A percentile compares a stretch with the other conserved stretches of the same genome.
These are phyloP conservation scores for Natrix natrix DNA, from an alignment of 2,797 vertebrate species.

Conservation along the genomic window DNA sequence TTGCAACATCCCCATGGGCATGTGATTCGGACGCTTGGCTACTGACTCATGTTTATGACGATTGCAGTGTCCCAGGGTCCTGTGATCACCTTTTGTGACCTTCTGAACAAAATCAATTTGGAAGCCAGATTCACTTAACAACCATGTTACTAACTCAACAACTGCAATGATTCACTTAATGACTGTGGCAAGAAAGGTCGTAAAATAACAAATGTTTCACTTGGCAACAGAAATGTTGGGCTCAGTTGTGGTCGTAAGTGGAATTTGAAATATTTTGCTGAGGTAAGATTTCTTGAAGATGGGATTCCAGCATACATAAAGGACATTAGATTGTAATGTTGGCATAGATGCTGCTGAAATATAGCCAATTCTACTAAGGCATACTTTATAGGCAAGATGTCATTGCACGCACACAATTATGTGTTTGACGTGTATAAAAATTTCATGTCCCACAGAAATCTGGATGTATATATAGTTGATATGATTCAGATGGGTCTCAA, in stretches of 20 bases:
- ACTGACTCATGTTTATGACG: not conserved
- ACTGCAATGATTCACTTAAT: not conserved
- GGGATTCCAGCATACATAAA: not conserved
- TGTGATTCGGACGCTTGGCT: not conserved
- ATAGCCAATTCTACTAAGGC: not conserved
- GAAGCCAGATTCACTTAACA: not conserved
- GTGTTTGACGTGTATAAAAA: not conserved
- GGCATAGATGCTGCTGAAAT: not conserved
- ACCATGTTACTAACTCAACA: not conserved
- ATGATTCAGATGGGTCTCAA: slow-evolving; percentile 12
- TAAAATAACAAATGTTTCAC: not conserved
- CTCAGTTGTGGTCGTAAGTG: not conserved
- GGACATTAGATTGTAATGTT: not conserved
- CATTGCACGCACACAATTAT: not conserved
- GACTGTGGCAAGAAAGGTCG: not conserved
- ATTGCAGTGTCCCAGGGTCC: not conserved
- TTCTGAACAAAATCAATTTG: too few species aligned
- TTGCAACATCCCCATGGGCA: not conserved
- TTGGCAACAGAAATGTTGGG: not conserved
- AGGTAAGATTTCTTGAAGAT: not conserved
- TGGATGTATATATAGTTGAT: not conserved
- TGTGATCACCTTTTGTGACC: not conserved
- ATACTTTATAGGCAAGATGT: not conserved
- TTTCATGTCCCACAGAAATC: slow-evolving; percentile 4
- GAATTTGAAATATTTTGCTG: not conserved